phyloP scores from a whole-genome alignment of 2,888 invertebrate species.

The Andrena fulva region DNA sequence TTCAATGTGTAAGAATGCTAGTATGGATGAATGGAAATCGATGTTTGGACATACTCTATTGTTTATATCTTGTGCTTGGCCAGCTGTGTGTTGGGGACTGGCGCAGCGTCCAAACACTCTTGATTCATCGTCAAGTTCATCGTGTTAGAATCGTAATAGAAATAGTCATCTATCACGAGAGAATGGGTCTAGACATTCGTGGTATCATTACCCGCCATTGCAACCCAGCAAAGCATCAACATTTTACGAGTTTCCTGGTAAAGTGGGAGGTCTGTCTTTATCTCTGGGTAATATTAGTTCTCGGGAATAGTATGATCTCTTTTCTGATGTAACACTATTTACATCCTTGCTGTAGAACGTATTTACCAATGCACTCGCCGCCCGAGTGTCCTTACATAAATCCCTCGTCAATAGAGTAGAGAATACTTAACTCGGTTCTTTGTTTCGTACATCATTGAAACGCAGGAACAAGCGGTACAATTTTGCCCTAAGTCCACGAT shows the following conservation, averaged over 20 bases:
- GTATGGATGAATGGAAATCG: not conserved
- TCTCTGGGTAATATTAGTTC: conserved; percentile 18
- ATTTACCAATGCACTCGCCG: conserved; percentile 8
- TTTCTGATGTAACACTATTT: conserved; percentile 35
- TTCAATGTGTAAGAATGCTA: too few relatives aligned
- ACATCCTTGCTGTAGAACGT: conserved; percentile 5
- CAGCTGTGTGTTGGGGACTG: too few relatives aligned
- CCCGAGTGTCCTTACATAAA: not conserved
- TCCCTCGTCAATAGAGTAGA: not conserved
- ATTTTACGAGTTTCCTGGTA: conserved; percentile 29
- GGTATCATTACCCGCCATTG: not conserved
- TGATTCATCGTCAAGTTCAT: too few relatives aligned
- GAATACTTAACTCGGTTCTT: not conserved
- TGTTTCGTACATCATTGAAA: not conserved
- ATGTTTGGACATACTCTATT: too few relatives aligned
- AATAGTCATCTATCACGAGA: too few relatives aligned
- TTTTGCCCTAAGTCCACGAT: not conserved
- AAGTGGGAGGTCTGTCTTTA: conserved; percentile 16
- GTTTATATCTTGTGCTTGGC: too few relatives aligned
- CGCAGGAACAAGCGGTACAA: not conserved
- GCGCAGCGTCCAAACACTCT: too few relatives aligned
- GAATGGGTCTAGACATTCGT: not conserved
- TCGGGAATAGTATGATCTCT: conserved; percentile 21
- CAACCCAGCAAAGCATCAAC: not conserved
- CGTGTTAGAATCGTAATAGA: too few relatives aligned